Conservation (phyloP, 2,113 vertebrate genomes). For the Pelvicachromis taeniatus region DNA sequence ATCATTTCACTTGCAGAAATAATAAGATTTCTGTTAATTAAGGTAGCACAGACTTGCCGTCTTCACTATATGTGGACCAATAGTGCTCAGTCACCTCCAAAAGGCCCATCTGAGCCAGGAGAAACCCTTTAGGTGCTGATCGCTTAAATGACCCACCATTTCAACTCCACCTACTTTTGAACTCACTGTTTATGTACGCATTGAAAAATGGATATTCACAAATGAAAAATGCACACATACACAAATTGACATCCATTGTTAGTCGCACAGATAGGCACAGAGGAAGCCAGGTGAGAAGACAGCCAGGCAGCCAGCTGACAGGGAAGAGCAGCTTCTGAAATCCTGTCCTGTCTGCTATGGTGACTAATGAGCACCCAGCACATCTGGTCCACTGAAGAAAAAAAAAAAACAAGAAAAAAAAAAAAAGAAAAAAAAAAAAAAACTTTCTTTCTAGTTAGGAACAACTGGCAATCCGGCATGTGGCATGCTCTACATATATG, state of each 20-base stretch:
- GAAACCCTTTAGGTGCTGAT: neutral
- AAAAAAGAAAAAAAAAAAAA: neutral
- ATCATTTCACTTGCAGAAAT: neutral
- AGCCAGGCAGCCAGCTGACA: slow-evolving; percentile 22
- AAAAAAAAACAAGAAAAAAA: neutral
- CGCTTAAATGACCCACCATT: neutral
- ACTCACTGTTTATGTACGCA: neutral
- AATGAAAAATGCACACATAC: neutral
- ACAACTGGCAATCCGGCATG: neutral
- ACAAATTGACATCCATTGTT: neutral
- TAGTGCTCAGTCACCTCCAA: neutral
- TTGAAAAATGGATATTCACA: neutral
- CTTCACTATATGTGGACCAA: neutral
- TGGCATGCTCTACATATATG: neutral
- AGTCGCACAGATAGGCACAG: neutral
- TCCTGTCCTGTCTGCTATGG: neutral
- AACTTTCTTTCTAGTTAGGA: neutral
- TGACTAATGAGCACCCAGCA: slow-evolving; percentile 46
- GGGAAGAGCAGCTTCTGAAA: slow-evolving; percentile 29
- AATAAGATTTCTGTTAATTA: neutral
- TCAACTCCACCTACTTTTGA: neutral
- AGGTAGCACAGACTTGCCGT: neutral
- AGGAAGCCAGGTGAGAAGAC: slow-evolving; percentile 1
- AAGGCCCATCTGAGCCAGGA: neutral
- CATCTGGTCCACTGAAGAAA: slow-evolving; percentile 39